Evolutionary conservation across 1,140 invertebrate genomes (phyloP).

Genomic region (Colletes latitarsis): DNA sequence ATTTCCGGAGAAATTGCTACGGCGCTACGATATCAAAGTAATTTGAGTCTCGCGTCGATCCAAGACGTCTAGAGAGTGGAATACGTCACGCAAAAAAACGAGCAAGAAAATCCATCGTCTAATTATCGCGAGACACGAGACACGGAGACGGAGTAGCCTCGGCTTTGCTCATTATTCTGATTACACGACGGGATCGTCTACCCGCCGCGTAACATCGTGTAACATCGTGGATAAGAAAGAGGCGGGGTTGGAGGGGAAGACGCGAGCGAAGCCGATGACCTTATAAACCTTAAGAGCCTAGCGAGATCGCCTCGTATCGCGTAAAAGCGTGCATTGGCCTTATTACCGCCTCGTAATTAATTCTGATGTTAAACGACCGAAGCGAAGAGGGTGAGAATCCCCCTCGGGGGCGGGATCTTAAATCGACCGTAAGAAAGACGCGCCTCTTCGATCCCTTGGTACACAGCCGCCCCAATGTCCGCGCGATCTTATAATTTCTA

Average conservation of each 20-base stretch:
- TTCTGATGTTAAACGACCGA: constrained; percentile 34
- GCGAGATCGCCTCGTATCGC: constrained; percentile 18
- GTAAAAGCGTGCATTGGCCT: constrained; percentile 36
- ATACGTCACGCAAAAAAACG: neutral
- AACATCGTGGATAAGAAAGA: constrained; percentile 27
- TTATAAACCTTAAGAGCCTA: constrained; percentile 32
- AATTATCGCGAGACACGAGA: constrained; percentile 40
- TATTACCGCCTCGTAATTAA: constrained; percentile 49
- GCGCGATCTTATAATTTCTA: neutral
- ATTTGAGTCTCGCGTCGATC: constrained; percentile 3
- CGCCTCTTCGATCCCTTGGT: neutral
- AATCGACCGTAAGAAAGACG: constrained; percentile 24
- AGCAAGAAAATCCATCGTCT: constrained; percentile 39
- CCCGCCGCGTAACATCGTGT: constrained; percentile 33
- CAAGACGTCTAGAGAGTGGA: no score
- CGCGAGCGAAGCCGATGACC: constrained; percentile 23
- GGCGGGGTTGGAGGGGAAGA: neutral
- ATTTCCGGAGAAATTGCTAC: neutral
- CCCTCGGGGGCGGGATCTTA: constrained; percentile 5
- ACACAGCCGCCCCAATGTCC: neutral
- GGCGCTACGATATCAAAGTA: neutral
- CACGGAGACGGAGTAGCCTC: neutral
- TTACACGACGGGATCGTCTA: constrained; percentile 43
- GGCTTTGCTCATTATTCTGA: constrained; percentile 48
- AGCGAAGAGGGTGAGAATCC: constrained; percentile 3